Percentiles rank a stretch among this genome's conserved stretches.
phyloP scores from a whole-genome alignment of 2,888 invertebrate species.

The Bimastos eiseni region DNA sequence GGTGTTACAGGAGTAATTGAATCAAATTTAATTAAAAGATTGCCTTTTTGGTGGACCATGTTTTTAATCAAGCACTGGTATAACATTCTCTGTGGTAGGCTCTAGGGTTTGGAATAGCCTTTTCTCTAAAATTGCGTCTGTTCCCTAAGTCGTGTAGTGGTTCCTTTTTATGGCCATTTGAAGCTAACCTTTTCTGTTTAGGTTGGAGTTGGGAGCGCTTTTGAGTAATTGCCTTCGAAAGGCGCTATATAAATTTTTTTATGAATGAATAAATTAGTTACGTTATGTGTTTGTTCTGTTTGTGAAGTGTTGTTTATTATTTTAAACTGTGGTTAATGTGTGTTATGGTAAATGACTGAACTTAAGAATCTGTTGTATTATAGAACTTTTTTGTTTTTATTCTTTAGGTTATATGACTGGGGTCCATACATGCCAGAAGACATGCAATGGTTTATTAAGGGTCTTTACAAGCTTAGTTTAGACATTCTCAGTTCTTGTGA shows the following conservation, averaged over 20 bases:
- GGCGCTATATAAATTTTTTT: neutral
- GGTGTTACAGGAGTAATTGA: neutral
- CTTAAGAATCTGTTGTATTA: neutral
- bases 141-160: too few relatives aligned
- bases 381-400: neutral
- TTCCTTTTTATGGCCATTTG: too few relatives aligned
- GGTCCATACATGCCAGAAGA: conserved; percentile 73
- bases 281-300: neutral
- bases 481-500: conserved; percentile 15
- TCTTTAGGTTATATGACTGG: conserved; percentile 72
- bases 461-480: conserved; percentile 65
- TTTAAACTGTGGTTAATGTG: neutral
- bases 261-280: too few relatives aligned
- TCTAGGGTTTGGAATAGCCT: too few relatives aligned
- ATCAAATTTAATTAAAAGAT: too few relatives aligned
- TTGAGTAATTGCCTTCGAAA: too few relatives aligned
- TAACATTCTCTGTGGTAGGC: too few relatives aligned
- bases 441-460: conserved; percentile 68
- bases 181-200: too few relatives aligned
- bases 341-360: neutral
- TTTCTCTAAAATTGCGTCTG: too few relatives aligned
- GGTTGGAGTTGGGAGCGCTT: too few relatives aligned
- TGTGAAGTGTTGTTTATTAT: neutral
- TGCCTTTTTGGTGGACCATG: too few relatives aligned
- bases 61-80: too few relatives aligned